These are phyloP conservation scores for Sesia bembeciformis DNA, from an alignment of 2,888 invertebrate genomes.

Conservation along the genomic window DNA sequence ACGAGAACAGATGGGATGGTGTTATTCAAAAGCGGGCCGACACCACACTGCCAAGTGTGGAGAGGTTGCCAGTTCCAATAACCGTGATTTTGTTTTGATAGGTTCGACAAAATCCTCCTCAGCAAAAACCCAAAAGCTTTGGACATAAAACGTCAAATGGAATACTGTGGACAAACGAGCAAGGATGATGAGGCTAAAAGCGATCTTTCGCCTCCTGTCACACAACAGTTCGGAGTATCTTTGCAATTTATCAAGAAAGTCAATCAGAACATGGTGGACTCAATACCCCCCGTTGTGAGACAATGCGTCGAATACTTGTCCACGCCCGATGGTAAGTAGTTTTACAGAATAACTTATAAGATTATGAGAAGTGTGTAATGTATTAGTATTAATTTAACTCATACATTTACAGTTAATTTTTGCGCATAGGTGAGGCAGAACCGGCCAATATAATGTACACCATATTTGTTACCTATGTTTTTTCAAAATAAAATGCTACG, in stretches of 20 bases:
- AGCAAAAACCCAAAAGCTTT: constrained; percentile 68
- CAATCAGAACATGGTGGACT: constrained; percentile 80
- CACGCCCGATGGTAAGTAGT: constrained; percentile 84
- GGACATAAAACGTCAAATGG: constrained; percentile 26
- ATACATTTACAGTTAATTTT: too few species aligned
- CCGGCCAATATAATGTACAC: too few species aligned
- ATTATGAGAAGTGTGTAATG: too few species aligned
- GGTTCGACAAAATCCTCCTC: constrained; percentile 84
- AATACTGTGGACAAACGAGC: neutral
- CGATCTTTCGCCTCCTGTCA: constrained; percentile 61
- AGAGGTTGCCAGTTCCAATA: too few species aligned
- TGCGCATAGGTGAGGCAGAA: too few species aligned
- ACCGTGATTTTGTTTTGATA: constrained; percentile 27
- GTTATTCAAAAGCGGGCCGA: too few species aligned
- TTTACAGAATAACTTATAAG: neutral
- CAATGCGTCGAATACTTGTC: constrained; percentile 94
- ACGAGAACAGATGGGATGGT: too few species aligned
- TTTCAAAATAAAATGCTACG: too few species aligned
- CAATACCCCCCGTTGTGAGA: constrained; percentile 94
- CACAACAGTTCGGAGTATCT: constrained; percentile 97
- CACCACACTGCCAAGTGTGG: too few species aligned
- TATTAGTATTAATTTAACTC: too few species aligned
- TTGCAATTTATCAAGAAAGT: constrained; percentile 93
- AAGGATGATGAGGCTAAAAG: constrained; percentile 10
- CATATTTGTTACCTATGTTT: too few species aligned